These are phyloP conservation scores for Pseudomyrmex flavicornis DNA, from an alignment of 1,140 invertebrate genomes.

Conservation along the genomic window DNA sequence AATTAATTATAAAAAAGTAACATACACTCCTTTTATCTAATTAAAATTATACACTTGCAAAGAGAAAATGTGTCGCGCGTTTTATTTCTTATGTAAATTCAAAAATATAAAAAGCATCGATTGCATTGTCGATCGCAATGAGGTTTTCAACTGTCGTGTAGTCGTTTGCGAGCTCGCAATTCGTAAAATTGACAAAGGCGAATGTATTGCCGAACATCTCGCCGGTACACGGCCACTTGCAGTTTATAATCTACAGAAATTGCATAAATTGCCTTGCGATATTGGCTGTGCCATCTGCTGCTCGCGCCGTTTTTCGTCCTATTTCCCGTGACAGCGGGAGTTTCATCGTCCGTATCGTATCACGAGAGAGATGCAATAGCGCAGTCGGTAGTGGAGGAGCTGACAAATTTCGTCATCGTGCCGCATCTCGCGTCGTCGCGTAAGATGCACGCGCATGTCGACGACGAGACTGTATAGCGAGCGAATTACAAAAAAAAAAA, in stretches of 20 bases:
- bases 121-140: not conserved
- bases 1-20: not conserved
- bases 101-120: not conserved
- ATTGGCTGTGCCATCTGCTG: conserved; percentile 55
- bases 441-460: not conserved
- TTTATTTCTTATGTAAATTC: not conserved
- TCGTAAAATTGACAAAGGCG: conserved; percentile 41
- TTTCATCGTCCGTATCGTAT: conserved; percentile 60
- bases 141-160: conserved; percentile 14
- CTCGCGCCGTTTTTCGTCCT: conserved; percentile 58
- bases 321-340: conserved; percentile 47
- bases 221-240: conserved; percentile 45
- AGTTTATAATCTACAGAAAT: conserved; percentile 59
- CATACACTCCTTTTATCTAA: no score
- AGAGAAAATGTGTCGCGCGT: not conserved
- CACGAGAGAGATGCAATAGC: conserved; percentile 50
- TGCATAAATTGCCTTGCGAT: conserved; percentile 57
- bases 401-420: conserved; percentile 55
- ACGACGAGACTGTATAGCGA: not conserved
- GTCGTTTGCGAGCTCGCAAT: not conserved
- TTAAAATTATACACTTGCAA: no score
- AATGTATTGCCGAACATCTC: conserved; percentile 22
- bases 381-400: conserved; percentile 53
- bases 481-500: conserved; percentile 35
- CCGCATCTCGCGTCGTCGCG: conserved; percentile 39